phyloP scores from a whole-genome alignment of 2,113 vertebrate genomes.

The Accipiter cooperii region DNA sequence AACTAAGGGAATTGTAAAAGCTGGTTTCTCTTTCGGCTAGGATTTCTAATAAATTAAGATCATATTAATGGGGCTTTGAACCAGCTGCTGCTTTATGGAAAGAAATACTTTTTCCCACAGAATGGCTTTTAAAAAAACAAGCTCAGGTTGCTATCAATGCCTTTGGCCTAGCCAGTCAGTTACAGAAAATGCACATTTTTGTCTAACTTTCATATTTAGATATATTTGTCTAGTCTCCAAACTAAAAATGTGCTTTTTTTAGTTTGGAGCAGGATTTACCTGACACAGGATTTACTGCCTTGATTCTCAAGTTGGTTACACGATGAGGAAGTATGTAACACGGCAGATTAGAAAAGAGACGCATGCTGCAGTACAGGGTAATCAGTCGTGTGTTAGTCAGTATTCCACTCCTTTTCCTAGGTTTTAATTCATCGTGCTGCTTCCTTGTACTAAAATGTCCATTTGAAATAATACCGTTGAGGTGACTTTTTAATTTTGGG shows the following conservation, averaged over 20 bases:
- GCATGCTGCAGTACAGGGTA: accelerated
- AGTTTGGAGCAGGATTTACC: neutral
- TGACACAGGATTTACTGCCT: neutral
- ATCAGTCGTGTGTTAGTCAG: no score
- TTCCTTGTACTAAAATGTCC: neutral
- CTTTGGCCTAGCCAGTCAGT: neutral
- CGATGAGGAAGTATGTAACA: neutral
- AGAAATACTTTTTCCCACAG: neutral
- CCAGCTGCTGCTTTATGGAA: conserved; percentile 42
- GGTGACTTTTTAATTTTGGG: neutral
- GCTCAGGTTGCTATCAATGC: neutral
- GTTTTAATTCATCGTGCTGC: neutral
- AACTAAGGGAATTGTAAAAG: conserved; percentile 59
- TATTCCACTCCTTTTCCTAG: neutral
- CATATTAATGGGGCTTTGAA: neutral
- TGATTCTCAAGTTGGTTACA: neutral
- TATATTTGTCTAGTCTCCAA: neutral
- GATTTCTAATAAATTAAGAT: conserved; percentile 37
- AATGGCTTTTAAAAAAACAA: neutral
- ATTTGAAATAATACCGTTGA: neutral
- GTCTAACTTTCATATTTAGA: neutral
- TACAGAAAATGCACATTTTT: neutral
- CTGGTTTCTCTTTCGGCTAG: neutral
- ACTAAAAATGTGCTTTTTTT: neutral
- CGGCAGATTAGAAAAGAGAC: accelerated